Evolutionary conservation across 2,888 invertebrate genomes (phyloP), one percentile per base, ranked within the genome.

Genomic region (Eupithecia subumbrata): DNA sequence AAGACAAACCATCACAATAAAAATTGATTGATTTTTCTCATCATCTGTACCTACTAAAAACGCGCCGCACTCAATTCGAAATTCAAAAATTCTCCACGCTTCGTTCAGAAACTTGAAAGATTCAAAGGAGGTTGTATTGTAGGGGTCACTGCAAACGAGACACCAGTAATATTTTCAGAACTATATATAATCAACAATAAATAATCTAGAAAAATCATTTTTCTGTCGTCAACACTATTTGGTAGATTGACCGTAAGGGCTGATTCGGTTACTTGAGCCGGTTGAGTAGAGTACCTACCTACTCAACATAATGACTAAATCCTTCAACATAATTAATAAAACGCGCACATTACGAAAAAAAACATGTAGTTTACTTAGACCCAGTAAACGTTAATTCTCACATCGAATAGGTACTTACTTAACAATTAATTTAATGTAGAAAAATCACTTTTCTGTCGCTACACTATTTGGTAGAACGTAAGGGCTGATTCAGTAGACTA

Each of bases 31-130:
- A 73, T 76, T 40, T 34, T 48, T 67, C 72, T 72, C 22, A 60
- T 60, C 48, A 40, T 60, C 64, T 73, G 40, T 71, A 71, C 48
- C 43, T 30, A 43, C 64, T 63, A 22, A 75, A 76, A 77, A 78
- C 56, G 82, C 81, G 82, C 84, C 84, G 84, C 83, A 76, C 78
- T 71, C 82, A 79, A 81, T 84, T 86, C 84, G 76, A 83, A 85
- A 86, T 85, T 87, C 82, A 81, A 83, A 83, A 84, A 83, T 82
- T 86, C 82, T 84, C 76, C 84, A 84, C 83, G 85, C 81, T 81
- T 79, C 82, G 81, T 83, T 82, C 78, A 76, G 69, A 77, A 80
- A 79, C 81, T 78, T 79, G 79, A 81, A 81, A 81, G 83, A 82
- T 83, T 76, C 77, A 80, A 78, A 85, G 56, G 69, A 69, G 69